These are phyloP conservation scores for Sapayoa aenigma DNA, from an alignment of 2,113 vertebrate genomes.

Conservation along the genomic window DNA sequence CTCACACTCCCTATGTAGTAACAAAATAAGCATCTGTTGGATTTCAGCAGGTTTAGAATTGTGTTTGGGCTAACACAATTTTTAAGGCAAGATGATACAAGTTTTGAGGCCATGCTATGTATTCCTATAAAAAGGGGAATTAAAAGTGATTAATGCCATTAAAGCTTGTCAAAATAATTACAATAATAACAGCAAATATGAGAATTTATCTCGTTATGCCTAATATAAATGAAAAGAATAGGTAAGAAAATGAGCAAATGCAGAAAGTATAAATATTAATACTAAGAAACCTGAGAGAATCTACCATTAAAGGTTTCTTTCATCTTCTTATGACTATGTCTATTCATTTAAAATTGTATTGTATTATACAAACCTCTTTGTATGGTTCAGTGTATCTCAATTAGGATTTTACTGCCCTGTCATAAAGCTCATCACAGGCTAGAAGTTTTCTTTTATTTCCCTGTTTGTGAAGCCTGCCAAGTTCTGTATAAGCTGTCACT, in stretches of 20 bases:
- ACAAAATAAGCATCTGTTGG: background rate
- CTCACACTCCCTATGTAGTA: background rate
- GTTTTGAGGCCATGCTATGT: background rate
- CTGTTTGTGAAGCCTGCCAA: constrained; percentile 38
- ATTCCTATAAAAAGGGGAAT: background rate
- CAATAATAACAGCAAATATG: background rate
- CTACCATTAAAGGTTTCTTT: constrained; percentile 9
- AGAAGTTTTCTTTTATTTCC: constrained; percentile 64
- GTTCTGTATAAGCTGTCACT: constrained; percentile 37
- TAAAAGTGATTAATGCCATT: background rate
- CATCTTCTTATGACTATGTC: constrained; percentile 4
- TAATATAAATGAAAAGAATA: background rate
- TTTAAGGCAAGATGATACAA: background rate
- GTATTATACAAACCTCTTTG: background rate
- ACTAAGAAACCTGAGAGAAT: background rate
- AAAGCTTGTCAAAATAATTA: constrained; percentile 40
- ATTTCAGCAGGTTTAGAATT: background rate
- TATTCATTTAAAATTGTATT: constrained; percentile 36
- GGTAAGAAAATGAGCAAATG: constrained; percentile 6
- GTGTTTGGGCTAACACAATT: background rate
- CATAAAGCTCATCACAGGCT: constrained; percentile 42
- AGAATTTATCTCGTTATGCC: background rate
- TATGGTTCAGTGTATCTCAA: constrained; percentile 28
- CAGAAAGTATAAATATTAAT: background rate
- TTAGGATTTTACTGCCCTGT: constrained; percentile 54